A percentile compares a stretch with the other conserved stretches of the same genome.
Evolutionary conservation across 2,888 invertebrate genomes (phyloP).

Genomic region (Pocota personata): DNA sequence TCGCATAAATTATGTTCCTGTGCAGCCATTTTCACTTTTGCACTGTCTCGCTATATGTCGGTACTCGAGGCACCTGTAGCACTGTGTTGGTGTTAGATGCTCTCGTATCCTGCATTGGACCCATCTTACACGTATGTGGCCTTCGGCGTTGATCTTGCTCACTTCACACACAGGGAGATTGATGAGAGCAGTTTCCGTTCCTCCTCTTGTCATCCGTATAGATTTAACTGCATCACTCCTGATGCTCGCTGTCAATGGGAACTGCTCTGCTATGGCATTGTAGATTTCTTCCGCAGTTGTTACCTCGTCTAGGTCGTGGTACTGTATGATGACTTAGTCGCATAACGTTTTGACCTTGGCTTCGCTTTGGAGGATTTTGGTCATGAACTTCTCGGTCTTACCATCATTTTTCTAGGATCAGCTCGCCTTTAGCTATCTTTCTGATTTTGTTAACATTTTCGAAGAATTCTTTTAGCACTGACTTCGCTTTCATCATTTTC

Average conservation of each 20-base stretch:
- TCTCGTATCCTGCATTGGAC: too few species aligned
- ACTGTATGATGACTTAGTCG: not conserved
- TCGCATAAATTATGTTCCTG: too few species aligned
- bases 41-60: too few species aligned
- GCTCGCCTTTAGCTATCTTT: constrained; percentile 6
- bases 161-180: not conserved
- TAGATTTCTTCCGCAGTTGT: not conserved
- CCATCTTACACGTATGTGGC: not conserved
- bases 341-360: not conserved
- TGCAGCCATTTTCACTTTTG: too few species aligned
- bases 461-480: constrained; percentile 20
- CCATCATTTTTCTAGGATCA: not conserved
- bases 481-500: constrained; percentile 21
- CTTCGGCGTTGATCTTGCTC: not conserved
- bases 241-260: not conserved
- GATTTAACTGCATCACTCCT: not conserved
- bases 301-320: not conserved
- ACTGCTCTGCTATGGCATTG: not conserved
- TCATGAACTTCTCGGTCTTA: not conserved
- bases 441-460: constrained; percentile 12
- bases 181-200: not conserved
- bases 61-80: too few species aligned
- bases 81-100: too few species aligned
- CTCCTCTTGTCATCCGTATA: too few species aligned
- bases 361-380: too few species aligned